phyloP scores from a whole-genome alignment of 2,113 vertebrate species.

The Candoia aspera region DNA sequence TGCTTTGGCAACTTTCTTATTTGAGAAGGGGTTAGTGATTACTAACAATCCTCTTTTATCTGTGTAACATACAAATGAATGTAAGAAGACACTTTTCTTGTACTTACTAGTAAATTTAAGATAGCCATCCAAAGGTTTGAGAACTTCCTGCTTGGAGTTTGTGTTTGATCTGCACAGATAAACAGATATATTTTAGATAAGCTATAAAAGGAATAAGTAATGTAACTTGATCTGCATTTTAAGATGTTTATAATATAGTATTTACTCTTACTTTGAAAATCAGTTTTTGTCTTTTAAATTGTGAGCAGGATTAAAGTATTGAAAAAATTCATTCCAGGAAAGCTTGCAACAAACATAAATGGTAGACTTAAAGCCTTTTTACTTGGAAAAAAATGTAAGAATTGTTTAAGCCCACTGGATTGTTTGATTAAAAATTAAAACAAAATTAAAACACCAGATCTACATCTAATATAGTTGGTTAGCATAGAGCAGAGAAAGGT shows the following conservation, averaged over 20 bases:
- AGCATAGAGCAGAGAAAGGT: neutral
- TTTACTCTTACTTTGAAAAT: slow-evolving; percentile 13
- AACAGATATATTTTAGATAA: neutral
- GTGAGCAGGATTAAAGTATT: neutral
- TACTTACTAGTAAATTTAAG: neutral
- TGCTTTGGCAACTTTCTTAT: slow-evolving; percentile 74
- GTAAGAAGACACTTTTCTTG: slow-evolving; percentile 18
- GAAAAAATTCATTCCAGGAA: neutral
- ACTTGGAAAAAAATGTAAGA: neutral
- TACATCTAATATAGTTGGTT: neutral
- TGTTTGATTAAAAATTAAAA: slow-evolving; percentile 7
- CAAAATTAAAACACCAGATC: neutral
- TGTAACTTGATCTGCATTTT: neutral
- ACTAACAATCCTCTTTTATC: slow-evolving; percentile 72
- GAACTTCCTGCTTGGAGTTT: neutral
- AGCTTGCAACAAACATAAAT: neutral
- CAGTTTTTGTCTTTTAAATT: neutral
- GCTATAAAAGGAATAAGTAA: neutral
- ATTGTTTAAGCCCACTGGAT: neutral
- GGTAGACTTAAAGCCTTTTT: rapidly evolving
- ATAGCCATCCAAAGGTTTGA: neutral
- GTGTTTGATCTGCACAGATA: neutral
- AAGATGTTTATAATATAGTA: neutral
- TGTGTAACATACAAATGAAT: slow-evolving; percentile 52
- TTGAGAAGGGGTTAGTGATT: slow-evolving; percentile 79